Evolutionary conservation across 2,888 invertebrate genomes (phyloP), one percentile per base, ranked within the genome.

Genomic region (Bombylius major): DNA sequence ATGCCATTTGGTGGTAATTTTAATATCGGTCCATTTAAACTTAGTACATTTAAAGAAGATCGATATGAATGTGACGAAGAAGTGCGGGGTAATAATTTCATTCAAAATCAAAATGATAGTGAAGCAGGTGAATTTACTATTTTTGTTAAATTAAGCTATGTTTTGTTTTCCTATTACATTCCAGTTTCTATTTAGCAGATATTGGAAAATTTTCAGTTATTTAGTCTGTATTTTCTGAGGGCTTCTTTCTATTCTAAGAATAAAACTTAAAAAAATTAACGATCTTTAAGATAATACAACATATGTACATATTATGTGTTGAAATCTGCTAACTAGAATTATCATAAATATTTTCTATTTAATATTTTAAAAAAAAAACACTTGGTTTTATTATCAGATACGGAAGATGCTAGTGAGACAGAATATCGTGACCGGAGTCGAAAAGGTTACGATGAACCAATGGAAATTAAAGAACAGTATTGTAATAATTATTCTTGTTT

Each of bases 401-500:
- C 96, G 0, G 96, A 95, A 75, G 96, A 96, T 77, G 95, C 95
- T 0, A 94, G 94, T 73, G 96, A 96, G 75, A 90, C 92, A n/a
- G 95, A 95, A 65, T 83, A 86, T 75, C 86, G 88, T 47, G 84
- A 87, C 49, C 68, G 66, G 9, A 63, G 62, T 55, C 55, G 47
- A 31, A 66, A 67, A 12, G 66, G 61, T 61, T 69, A 70, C 59
- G 69, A 70, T 61, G 65, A 65, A 51, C 66, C 65, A 11, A 61
- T 66, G 56, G 74, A 75, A 59, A 67, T 75, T 1, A 75, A 73
- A 61, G 74, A 75, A 61, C 72, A 73, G 73, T 75, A 63, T 65
- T 23, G 5, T 48, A 23, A 23, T 7, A 11, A 23, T 23, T 23
- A 23, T 8, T 49, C 34, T 54, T 34, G 31, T 58, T 54, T 3